A percentile compares a stretch with the other conserved stretches of the same genome.
These are phyloP conservation scores for Neotoma lepida DNA, from an alignment of 2,113 vertebrate species.

Conservation along the genomic window DNA sequence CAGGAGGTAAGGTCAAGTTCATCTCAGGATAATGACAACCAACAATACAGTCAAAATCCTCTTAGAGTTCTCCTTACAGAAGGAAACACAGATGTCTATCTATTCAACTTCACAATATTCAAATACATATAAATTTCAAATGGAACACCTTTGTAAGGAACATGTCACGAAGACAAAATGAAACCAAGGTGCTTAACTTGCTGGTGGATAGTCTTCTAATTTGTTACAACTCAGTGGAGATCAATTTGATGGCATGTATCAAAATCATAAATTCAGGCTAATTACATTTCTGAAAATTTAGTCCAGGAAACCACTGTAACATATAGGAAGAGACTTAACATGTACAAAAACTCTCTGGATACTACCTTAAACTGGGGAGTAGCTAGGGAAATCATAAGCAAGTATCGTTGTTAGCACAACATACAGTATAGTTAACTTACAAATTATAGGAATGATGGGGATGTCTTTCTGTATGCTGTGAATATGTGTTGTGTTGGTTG, in stretches of 20 bases:
- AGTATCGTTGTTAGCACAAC: background rate
- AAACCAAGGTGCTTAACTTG: background rate
- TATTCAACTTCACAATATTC: slow-evolving; percentile 1
- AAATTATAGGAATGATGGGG: slow-evolving; percentile 13
- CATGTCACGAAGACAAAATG: background rate
- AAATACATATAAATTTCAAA: slow-evolving; percentile 41
- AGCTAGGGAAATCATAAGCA: slow-evolving; percentile 1
- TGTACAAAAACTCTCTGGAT: background rate
- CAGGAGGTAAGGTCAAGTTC: background rate
- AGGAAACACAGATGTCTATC: slow-evolving; percentile 27
- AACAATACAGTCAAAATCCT: slow-evolving; percentile 48
- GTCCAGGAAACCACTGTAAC: slow-evolving; percentile 16
- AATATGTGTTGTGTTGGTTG: no score
- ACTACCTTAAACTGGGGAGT: background rate
- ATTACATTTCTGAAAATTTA: slow-evolving; percentile 28
- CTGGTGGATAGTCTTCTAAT: background rate
- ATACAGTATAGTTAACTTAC: background rate
- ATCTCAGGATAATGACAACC: background rate
- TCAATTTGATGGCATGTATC: background rate
- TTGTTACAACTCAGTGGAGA: background rate
- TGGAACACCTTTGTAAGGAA: background rate
- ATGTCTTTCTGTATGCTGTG: no score
- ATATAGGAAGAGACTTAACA: slow-evolving; percentile 14
- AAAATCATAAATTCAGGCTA: slow-evolving; percentile 16
- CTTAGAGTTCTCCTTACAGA: slow-evolving; percentile 29